phyloP scores from a whole-genome alignment of 2,888 invertebrate genomes.

The Saturnia pavonia region DNA sequence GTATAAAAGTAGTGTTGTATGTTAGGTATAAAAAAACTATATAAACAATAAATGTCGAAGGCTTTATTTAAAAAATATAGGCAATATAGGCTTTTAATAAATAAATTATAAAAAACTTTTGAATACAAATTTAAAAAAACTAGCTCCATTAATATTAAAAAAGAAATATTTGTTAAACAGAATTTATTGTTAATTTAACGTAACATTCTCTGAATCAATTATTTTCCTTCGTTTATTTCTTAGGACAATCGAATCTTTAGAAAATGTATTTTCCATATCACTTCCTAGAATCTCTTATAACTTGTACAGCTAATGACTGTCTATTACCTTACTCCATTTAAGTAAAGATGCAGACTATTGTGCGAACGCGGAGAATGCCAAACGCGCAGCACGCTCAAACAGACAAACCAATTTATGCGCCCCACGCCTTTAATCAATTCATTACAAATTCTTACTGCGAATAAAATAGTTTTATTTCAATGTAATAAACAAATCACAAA shows the following conservation, averaged over 20 bases:
- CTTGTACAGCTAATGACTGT: conserved; percentile 31
- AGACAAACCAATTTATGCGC: conserved; percentile 18
- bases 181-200: too few species aligned
- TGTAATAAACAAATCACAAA: not conserved
- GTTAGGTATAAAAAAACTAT: too few species aligned
- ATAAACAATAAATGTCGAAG: not conserved
- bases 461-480: not conserved
- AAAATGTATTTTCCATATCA: conserved; percentile 5
- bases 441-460: conserved; percentile 16
- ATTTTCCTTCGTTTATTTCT: not conserved
- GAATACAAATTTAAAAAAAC: not conserved
- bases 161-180: not conserved
- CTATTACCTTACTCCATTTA: conserved; percentile 35
- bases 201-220: not conserved
- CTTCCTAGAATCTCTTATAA: conserved; percentile 19
- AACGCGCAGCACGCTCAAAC: conserved; percentile 18
- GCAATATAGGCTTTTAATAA: too few species aligned
- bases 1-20: too few species aligned
- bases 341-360: conserved; percentile 46
- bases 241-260: not conserved
- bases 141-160: not conserved
- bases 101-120: too few species aligned
- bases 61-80: not conserved
- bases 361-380: conserved; percentile 32
- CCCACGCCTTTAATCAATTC: conserved; percentile 20